These are phyloP conservation scores for Notodonta ziczac DNA, from an alignment of 2,888 invertebrate species.

Conservation along the genomic window DNA sequence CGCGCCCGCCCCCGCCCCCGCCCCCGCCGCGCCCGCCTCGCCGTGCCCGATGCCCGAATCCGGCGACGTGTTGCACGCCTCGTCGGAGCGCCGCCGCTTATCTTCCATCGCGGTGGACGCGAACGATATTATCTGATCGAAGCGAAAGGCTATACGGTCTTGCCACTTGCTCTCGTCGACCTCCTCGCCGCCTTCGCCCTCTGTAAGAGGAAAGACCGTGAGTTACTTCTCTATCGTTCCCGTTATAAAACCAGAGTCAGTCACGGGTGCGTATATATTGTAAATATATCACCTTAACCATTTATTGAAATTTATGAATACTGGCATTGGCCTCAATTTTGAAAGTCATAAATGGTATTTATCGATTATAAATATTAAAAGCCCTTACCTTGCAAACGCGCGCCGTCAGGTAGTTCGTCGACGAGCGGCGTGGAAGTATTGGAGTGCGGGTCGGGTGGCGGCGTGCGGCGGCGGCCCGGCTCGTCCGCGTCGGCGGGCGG, in stretches of 20 bases:
- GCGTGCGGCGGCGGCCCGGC: conserved; percentile 65
- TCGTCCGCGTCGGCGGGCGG: conserved; percentile 50
- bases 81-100: conserved; percentile 92
- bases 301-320: too few relatives aligned
- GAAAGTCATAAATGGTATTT: too few relatives aligned
- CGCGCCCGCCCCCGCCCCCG: conserved; percentile 69
- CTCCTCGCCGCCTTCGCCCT: conserved; percentile 86
- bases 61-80: conserved; percentile 93
- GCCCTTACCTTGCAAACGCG: conserved; percentile 66
- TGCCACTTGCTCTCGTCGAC: conserved; percentile 96
- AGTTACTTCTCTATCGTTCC: conserved; percentile 18
- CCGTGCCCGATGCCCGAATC: conserved; percentile 92
- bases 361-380: background rate
- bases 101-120: conserved; percentile 96
- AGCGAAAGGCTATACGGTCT: conserved; percentile 95
- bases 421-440: conserved; percentile 86
- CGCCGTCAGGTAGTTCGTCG: conserved; percentile 82
- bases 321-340: too few relatives aligned
- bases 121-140: conserved; percentile 96
- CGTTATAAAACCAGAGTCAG: conserved; percentile 9
- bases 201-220: conserved; percentile 58
- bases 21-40: conserved; percentile 74
- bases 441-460: conserved; percentile 88
- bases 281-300: too few relatives aligned
- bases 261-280: conserved; percentile 7